Base-by-base conservation (phyloP, 2,797 vertebrate species). In the Pterois miles region DNA sequence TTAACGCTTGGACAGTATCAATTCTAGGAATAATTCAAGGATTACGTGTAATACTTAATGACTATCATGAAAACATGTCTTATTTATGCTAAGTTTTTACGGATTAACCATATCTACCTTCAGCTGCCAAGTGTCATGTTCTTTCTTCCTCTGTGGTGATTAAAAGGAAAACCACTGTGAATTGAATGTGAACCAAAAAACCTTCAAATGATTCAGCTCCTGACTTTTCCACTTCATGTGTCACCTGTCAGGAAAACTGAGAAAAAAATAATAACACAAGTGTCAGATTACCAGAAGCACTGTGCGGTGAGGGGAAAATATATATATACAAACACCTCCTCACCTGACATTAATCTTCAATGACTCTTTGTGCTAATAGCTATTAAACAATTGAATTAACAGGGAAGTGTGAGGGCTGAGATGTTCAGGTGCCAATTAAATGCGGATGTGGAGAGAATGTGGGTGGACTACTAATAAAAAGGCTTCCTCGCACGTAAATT, bases 191-290 rank as follows among this genome's bases (percentile, higher is more conserved):
- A 83, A 83, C 69, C 83, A 87, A 84, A 83, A 86, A 82, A 34
- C 60, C 78, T 80, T 83, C 57, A 82, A 71, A 57, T 65, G 8
- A 73, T 78, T 88, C 71, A 81, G 65, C 76, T 78, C 56, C 78
- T 69, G 63, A 50, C 70, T 74, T 84, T 80, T 80, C 66, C 27
- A 70, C 71, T 74, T 82, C 31, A 71, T 70, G 50, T 81, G 69
- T 83, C 64, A 86, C 65, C 71, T 85, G 84, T 84, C 85, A 86
- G 67, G 68, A 87, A 80, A 85, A 74, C 57, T 73, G 75, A 88
- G 77, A 52, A 25, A 74, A 65, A 83, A 83, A 77, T 46, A 83
- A 81, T 77, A 88, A 73, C 83, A 85, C 68, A 58, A 65, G 22
- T 65, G 77, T 80, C 67, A 74, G 33, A 66, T 90, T 83, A 77